A percentile compares a stretch with the other conserved stretches of the same genome.
Evolutionary conservation across 2,888 invertebrate species (phyloP).

Genomic region (Epirrhoe alternata): DNA sequence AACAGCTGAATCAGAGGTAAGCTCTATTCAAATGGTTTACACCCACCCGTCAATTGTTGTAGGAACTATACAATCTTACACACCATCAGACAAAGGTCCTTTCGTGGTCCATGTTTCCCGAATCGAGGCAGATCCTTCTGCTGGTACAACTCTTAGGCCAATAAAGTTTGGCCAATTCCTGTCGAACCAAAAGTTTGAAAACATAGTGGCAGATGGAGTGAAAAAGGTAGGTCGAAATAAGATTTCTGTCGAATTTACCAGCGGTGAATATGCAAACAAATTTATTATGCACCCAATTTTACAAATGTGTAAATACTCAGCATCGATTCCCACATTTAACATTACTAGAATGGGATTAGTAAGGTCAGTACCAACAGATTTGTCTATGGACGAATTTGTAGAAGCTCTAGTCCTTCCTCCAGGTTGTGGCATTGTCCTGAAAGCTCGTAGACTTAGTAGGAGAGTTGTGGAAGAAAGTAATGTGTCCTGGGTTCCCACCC

Average conservation of each 20-base stretch:
- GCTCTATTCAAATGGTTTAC: neutral
- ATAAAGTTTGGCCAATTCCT: constrained; percentile 17
- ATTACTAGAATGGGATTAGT: constrained; percentile 3
- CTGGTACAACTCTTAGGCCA: constrained; percentile 6
- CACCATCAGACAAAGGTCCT: constrained; percentile 5
- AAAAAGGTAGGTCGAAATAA: constrained; percentile 1
- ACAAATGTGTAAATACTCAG: neutral
- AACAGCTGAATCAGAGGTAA: neutral
- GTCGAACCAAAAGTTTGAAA: neutral
- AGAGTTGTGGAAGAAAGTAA: too few species aligned
- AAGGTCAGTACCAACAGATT: constrained; percentile 3
- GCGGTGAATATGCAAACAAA: neutral
- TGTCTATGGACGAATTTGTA: neutral
- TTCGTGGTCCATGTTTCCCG: constrained; percentile 14
- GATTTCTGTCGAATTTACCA: neutral
- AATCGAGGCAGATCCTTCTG: neutral
- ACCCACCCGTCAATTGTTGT: neutral
- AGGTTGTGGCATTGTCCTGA: too few species aligned
- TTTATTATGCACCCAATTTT: neutral
- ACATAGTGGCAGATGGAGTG: constrained; percentile 3
- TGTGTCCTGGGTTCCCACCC: too few species aligned
- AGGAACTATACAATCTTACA: neutral
- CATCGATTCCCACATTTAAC: constrained; percentile 1
- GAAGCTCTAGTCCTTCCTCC: too few species aligned
- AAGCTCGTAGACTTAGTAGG: too few species aligned